These are phyloP conservation scores for Bufo bufo DNA, from an alignment of 2,113 vertebrate species.

Conservation along the genomic window DNA sequence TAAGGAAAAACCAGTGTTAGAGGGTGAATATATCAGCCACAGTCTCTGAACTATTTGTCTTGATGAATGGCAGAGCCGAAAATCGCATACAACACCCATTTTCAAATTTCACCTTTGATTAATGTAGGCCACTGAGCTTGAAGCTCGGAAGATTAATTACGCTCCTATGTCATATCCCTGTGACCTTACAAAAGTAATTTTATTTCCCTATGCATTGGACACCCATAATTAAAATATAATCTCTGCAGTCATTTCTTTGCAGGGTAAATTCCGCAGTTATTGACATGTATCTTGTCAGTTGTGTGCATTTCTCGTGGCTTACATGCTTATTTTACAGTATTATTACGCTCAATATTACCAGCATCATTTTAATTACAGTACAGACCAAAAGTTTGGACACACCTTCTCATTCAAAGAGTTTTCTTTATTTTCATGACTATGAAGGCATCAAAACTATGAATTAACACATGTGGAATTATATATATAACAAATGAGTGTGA, in stretches of 20 bases:
- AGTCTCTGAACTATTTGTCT: constrained; percentile 19
- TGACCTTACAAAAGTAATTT: constrained; percentile 50
- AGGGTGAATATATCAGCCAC: constrained; percentile 14
- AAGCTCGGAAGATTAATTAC: constrained; percentile 43
- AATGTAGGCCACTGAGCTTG: constrained; percentile 48
- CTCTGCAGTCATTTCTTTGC: constrained; percentile 4
- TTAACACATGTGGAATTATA: too few species aligned
- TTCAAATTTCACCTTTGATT: constrained; percentile 49
- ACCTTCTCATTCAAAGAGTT: too few species aligned
- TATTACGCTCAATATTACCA: neutral
- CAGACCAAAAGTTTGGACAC: neutral
- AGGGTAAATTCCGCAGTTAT: constrained; percentile 10
- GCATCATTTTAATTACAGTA: neutral
- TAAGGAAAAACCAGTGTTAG: neutral
- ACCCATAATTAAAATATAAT: constrained; percentile 49
- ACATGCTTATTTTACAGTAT: neutral
- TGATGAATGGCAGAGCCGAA: constrained; percentile 28
- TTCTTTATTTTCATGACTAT: too few species aligned
- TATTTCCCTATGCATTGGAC: constrained; percentile 49
- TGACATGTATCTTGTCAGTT: constrained; percentile 1
- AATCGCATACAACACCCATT: constrained; percentile 32
- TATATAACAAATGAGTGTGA: too few species aligned
- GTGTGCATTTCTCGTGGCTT: neutral
- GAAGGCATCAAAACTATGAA: too few species aligned
- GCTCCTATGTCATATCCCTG: constrained; percentile 45